A percentile compares a stretch with the other conserved stretches of the same genome.
These are phyloP conservation scores for Anisognathus igniventris DNA, from an alignment of 2,797 vertebrate species.

Conservation along the genomic window DNA sequence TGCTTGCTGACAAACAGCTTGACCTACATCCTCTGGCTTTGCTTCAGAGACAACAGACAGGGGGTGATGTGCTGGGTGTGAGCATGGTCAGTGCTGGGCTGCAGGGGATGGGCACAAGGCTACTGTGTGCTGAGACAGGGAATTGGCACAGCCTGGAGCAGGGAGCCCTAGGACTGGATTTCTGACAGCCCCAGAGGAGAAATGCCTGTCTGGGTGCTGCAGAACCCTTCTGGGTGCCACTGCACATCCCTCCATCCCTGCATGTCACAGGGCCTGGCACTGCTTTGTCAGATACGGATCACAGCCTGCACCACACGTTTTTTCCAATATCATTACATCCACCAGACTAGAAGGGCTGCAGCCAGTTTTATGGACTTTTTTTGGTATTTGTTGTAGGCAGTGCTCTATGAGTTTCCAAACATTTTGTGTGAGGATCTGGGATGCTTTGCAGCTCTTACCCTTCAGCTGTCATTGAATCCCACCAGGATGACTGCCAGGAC, in stretches of 20 bases:
- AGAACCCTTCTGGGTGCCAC: neutral
- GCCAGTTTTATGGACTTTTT: neutral
- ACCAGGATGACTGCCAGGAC: neutral
- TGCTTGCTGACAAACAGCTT: neutral
- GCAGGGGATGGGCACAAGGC: neutral
- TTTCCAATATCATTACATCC: neutral
- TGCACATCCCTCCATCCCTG: neutral
- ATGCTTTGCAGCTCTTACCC: neutral
- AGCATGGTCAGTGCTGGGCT: rapidly evolving
- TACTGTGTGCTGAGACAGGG: neutral
- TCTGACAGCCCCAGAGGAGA: neutral
- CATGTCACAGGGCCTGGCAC: rapidly evolving
- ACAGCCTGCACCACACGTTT: neutral
- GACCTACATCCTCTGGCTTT: neutral
- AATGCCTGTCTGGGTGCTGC: neutral
- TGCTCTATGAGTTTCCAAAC: neutral
- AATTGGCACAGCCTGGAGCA: neutral
- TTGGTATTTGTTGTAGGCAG: neutral
- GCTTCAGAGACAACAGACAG: neutral
- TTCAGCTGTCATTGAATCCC: neutral
- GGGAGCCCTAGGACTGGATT: neutral
- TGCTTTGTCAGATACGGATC: neutral
- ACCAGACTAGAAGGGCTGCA: neutral
- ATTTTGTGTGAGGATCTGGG: neutral
- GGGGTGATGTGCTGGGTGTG: neutral